Percentiles rank a stretch among this genome's conserved stretches.
These are phyloP conservation scores for Agonopterix subpropinquella DNA, from an alignment of 2,888 invertebrate genomes.

Conservation along the genomic window DNA sequence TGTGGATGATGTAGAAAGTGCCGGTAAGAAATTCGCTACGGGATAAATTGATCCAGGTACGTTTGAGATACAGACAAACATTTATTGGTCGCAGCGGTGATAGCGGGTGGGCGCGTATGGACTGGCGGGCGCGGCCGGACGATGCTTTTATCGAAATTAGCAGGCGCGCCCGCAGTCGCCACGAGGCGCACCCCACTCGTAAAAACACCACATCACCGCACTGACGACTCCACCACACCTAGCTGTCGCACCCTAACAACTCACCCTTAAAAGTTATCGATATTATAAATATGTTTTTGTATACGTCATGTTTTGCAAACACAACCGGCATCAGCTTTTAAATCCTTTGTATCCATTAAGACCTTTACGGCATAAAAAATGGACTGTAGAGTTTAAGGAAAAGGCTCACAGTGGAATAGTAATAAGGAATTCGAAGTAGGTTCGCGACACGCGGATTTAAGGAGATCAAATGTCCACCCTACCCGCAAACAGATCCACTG, in stretches of 20 bases:
- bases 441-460: conserved; percentile 18
- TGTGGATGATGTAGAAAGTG: background rate
- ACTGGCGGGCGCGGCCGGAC: conserved; percentile 56
- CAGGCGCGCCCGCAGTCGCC: conserved; percentile 52
- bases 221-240: conserved; percentile 63
- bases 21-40: background rate
- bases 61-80: conserved; percentile 25
- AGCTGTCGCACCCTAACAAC: conserved; percentile 53
- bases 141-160: conserved; percentile 75
- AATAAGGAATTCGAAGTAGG: conserved; percentile 13
- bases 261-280: conserved; percentile 29
- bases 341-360: conserved; percentile 26
- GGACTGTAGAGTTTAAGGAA: conserved; percentile 4
- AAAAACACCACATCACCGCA: conserved; percentile 65
- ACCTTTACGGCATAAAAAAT: conserved; percentile 15
- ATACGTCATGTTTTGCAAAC: background rate
- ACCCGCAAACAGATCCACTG: conserved; percentile 19
- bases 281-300: conserved; percentile 1
- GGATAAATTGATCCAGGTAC: conserved; percentile 8
- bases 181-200: conserved; percentile 62
- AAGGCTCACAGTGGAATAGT: conserved; percentile 18
- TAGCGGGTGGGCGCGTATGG: conserved; percentile 3
- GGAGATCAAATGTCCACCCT: conserved; percentile 22
- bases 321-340: conserved; percentile 6
- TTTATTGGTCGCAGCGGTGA: conserved; percentile 36